These are phyloP conservation scores for Heliconius aoede DNA, from an alignment of 2,888 invertebrate genomes.

Conservation along the genomic window DNA sequence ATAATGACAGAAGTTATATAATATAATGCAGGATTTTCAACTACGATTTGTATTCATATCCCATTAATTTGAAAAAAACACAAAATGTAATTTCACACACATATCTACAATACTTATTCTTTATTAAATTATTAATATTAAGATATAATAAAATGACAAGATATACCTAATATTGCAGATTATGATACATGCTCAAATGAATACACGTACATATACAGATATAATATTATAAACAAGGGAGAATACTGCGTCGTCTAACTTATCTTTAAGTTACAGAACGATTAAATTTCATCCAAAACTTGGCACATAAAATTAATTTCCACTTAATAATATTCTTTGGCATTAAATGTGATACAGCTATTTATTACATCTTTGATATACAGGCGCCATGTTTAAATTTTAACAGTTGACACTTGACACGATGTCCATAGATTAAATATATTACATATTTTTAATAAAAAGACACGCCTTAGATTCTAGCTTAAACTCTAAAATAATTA, in stretches of 20 bases:
- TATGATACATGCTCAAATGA: slow-evolving; percentile 5
- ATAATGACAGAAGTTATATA: not conserved
- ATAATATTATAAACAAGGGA: slow-evolving; percentile 53
- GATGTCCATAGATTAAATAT: slow-evolving; percentile 14
- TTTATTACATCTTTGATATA: slow-evolving; percentile 7
- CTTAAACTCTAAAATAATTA: slow-evolving; percentile 28
- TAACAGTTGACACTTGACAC: slow-evolving; percentile 44
- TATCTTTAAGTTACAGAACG: slow-evolving; percentile 52
- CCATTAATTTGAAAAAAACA: not conserved
- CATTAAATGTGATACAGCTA: slow-evolving; percentile 39
- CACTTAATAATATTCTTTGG: slow-evolving; percentile 45
- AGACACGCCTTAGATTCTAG: slow-evolving; percentile 31
- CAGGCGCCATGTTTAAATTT: slow-evolving; percentile 62
- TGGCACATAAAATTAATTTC: slow-evolving; percentile 51
- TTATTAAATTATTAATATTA: slow-evolving; percentile 14
- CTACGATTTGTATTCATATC: not conserved
- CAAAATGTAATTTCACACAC: not conserved
- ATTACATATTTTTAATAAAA: slow-evolving; percentile 25
- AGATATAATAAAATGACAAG: slow-evolving; percentile 18
- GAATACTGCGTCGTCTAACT: slow-evolving; percentile 65
- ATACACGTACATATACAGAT: slow-evolving; percentile 37
- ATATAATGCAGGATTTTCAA: not conserved
- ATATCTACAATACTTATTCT: slow-evolving; percentile 17
- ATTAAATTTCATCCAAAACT: slow-evolving; percentile 75
- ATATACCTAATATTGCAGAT: slow-evolving; percentile 30